Conservation (phyloP, 2,797 vertebrate species). For the Tauraco hartlaubi region DNA sequence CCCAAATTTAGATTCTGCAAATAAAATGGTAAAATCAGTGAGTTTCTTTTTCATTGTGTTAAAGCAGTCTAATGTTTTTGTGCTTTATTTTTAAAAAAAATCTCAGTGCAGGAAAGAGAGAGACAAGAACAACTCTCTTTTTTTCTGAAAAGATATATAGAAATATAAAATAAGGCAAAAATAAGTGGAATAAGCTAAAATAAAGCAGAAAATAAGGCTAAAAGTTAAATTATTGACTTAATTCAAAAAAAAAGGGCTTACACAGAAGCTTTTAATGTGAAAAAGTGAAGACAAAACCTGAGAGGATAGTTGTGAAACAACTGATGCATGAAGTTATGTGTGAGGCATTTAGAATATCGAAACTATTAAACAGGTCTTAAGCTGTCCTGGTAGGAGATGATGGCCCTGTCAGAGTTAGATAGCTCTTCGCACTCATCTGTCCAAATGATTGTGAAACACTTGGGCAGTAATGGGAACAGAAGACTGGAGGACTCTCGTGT, state of each 20-base stretch:
- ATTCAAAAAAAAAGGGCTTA: neutral
- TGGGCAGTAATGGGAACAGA: neutral
- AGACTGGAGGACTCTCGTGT: neutral
- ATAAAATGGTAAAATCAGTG: neutral
- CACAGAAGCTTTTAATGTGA: neutral
- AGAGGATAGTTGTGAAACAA: neutral
- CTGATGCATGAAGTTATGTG: neutral
- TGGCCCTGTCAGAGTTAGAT: neutral
- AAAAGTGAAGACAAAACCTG: neutral
- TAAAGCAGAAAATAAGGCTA: neutral
- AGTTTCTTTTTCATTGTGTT: neutral
- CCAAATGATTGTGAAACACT: constrained; percentile 15
- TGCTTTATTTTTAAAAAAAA: neutral
- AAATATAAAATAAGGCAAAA: neutral
- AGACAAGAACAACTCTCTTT: neutral
- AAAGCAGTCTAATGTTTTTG: neutral
- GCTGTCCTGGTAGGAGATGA: neutral
- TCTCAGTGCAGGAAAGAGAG: neutral
- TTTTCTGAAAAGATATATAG: neutral
- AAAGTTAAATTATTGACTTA: neutral
- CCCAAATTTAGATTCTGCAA: neutral
- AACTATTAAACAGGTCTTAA: neutral
- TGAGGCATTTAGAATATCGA: neutral
- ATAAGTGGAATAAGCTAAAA: neutral
- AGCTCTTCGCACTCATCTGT: neutral